Evolutionary conservation across 1,140 invertebrate genomes (phyloP), one percentile per base, ranked within the genome.

Genomic region (Laodelphax striatellus): DNA sequence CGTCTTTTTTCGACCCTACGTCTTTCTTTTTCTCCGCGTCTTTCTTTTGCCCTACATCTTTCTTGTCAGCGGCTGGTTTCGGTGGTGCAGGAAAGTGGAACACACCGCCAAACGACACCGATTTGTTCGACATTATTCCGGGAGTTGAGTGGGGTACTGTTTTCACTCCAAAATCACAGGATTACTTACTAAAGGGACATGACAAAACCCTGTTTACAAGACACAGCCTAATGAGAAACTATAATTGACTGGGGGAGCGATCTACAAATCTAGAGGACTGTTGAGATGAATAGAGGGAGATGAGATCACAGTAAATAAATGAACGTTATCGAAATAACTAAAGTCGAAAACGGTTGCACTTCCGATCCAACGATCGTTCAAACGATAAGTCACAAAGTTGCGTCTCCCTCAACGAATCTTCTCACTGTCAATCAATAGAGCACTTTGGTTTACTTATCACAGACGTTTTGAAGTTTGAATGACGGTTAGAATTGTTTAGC

Each of bases 41-140:
- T 38, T 38, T 38, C 22, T 55, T 63, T 14, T 57, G 61, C 42
- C 60, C 64, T 43, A 62, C 62, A 24, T 64, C 60, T 41, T 64
- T 65, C n/a, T 57, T 52, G 10, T 34, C 50, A 17, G 56, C 57
- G n/a, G 55, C 52, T 21, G 19, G 46, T 42, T 62, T 65, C 22
- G 66, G 63, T 6, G 54, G 22, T 42, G 60, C 52, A 6, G 64
- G 67, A 41, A 60, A 67, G 9, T 63, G 52, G 54, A 68, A 60
- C n/a, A 68, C 67, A 34, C 66, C 67, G 55, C 67, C 67, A 34
- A 68, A 68, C 38, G 64, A 66, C 6, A 68, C 67, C 9, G 63
- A 61, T 55, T 68, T 68, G 19, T 64, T 64, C 24, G 62, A 60
- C 66, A 66, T 65, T 54, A 63, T 61, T 42, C n/a, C n/a, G n/a